Conservation (phyloP, 2,888 invertebrate species). For the Perithous albicinctus region DNA sequence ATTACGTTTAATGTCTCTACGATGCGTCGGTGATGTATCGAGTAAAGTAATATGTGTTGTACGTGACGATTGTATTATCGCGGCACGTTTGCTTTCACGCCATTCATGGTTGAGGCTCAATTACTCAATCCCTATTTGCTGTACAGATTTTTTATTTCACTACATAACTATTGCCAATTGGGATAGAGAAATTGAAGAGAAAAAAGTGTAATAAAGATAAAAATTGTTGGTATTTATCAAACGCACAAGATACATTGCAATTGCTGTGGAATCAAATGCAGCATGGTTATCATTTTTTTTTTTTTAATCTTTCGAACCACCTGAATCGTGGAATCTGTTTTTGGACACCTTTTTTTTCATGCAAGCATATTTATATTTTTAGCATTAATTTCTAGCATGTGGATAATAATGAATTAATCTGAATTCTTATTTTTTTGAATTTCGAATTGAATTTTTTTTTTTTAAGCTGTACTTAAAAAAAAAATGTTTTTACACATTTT, state of each 20-base stretch:
- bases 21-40: conserved; percentile 5
- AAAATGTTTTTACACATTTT: too few species aligned
- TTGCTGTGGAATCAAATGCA: background rate
- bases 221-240: background rate
- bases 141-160: background rate
- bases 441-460: too few species aligned
- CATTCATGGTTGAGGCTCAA: background rate
- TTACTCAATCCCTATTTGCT: background rate
- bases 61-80: background rate
- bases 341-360: too few species aligned
- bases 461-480: too few species aligned
- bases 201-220: too few species aligned
- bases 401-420: too few species aligned
- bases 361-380: too few species aligned
- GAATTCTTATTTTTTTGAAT: too few species aligned
- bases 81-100: background rate
- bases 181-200: background rate
- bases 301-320: background rate
- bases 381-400: too few species aligned
- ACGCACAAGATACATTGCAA: background rate
- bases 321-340: too few species aligned
- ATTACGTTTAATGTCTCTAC: background rate
- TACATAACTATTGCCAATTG: background rate
- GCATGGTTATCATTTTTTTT: background rate
- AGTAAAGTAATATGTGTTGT: background rate